These are phyloP conservation scores for Ailurus styani DNA, from an alignment of 2,113 vertebrate genomes.

Conservation along the genomic window DNA sequence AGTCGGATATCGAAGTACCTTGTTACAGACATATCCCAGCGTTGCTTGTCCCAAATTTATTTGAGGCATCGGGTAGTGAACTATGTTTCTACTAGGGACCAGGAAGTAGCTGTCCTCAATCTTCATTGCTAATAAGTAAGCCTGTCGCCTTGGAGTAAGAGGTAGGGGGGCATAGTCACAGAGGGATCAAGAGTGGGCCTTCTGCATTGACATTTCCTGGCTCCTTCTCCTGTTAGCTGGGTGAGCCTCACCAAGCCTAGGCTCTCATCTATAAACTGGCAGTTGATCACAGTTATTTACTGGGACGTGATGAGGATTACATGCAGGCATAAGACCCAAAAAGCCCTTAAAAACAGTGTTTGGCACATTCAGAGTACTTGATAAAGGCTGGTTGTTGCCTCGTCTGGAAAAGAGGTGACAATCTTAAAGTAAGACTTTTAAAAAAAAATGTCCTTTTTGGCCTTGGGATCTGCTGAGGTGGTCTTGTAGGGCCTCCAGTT, in stretches of 20 bases:
- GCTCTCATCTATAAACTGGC: neutral
- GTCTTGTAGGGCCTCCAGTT: rapidly evolving
- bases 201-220: rapidly evolving
- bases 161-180: rapidly evolving
- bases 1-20: neutral
- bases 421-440: neutral
- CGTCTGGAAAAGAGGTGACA: neutral
- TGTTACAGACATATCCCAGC: neutral
- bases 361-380: neutral
- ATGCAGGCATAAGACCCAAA: neutral
- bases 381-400: neutral
- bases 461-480: too few species aligned
- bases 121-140: rapidly evolving
- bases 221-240: too few species aligned
- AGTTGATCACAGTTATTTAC: neutral
- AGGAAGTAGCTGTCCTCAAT: rapidly evolving
- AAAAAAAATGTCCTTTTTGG: neutral
- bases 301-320: neutral
- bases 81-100: rapidly evolving
- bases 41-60: neutral
- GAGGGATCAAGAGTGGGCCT: rapidly evolving
- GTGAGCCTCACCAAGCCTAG: neutral
- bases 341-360: neutral
- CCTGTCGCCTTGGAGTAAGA: neutral
- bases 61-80: neutral